phyloP scores from a whole-genome alignment of 1,140 invertebrate species.

The Hylaeus volcanicus region DNA sequence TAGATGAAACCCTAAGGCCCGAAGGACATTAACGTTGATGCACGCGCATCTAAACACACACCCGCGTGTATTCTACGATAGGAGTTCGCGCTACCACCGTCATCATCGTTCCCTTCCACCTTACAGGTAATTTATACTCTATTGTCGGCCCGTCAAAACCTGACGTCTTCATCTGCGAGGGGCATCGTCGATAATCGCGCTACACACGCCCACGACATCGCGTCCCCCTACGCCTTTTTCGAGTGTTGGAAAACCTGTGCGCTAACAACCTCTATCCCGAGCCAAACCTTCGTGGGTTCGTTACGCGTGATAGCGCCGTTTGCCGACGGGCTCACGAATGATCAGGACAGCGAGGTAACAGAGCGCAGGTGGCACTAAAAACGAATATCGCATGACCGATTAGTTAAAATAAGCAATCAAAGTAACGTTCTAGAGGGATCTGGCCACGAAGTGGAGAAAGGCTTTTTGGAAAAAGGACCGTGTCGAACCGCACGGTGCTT shows the following conservation, averaged over 20 bases:
- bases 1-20: constrained; percentile 51
- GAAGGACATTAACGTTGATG: constrained; percentile 7
- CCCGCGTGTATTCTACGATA: background rate
- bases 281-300: too few species aligned
- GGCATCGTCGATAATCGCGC: constrained; percentile 53
- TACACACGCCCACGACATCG: constrained; percentile 10
- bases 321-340: too few species aligned
- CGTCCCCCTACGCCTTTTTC: constrained; percentile 1
- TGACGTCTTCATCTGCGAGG: constrained; percentile 70
- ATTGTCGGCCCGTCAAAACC: constrained; percentile 67
- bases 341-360: too few species aligned
- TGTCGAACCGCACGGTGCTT: too few species aligned
- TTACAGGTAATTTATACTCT: constrained; percentile 69
- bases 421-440: too few species aligned
- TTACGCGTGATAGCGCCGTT: too few species aligned
- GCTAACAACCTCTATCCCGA: background rate
- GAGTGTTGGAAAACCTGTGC: background rate
- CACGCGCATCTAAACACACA: background rate
- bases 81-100: constrained; percentile 34
- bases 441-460: too few species aligned
- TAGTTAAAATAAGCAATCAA: too few species aligned
- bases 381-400: too few species aligned
- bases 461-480: too few species aligned
- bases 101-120: constrained; percentile 49
- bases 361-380: too few species aligned